Evolutionary conservation across 2,797 vertebrate species (phyloP).

Genomic region (Parauchenoglanis punctatus): DNA sequence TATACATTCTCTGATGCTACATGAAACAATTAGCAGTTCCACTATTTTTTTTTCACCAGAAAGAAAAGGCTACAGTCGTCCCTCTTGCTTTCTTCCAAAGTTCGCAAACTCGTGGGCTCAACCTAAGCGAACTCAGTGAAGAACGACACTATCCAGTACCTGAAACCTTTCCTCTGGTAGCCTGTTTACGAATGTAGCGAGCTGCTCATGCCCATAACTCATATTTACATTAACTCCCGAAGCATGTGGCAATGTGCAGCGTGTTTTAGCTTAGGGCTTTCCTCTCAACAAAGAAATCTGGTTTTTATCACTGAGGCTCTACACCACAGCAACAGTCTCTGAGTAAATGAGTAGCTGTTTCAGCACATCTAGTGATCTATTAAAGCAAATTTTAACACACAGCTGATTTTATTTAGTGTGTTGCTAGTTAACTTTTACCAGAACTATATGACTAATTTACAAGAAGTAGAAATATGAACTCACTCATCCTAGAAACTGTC

Average conservation of each 20-base stretch:
- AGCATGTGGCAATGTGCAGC: neutral
- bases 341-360: neutral
- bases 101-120: neutral
- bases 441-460: neutral
- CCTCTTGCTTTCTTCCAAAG: neutral
- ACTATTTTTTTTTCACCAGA: neutral
- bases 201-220: neutral
- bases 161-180: neutral
- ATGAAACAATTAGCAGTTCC: neutral
- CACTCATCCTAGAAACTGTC: neutral
- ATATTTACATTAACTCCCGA: slow-evolving; percentile 3
- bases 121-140: neutral
- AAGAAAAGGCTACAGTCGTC: neutral
- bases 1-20: neutral
- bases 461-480: neutral
- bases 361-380: neutral
- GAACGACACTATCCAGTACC: neutral
- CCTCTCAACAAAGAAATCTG: slow-evolving; percentile 7
- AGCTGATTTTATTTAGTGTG: neutral
- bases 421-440: neutral
- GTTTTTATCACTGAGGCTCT: neutral
- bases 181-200: neutral
- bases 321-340: slow-evolving; percentile 1
- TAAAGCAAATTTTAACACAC: neutral
- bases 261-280: slow-evolving; percentile 7